Percentiles rank a stretch among this genome's conserved stretches.
Evolutionary conservation across 2,113 vertebrate genomes (phyloP).

Genomic region (Phylloscopus whistleri): DNA sequence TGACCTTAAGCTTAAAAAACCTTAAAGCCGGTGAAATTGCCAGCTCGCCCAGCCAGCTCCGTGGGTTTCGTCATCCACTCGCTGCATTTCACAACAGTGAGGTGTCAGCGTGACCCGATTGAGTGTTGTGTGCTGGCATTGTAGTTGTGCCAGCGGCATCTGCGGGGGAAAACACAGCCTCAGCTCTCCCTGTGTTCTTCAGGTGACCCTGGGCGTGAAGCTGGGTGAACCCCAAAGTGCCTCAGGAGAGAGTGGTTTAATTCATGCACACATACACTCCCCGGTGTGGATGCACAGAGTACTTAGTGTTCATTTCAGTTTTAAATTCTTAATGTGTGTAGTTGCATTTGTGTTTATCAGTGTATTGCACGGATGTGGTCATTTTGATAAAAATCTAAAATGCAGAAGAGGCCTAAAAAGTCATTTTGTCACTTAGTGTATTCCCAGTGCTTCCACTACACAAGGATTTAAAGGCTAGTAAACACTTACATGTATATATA

Average conservation of each 20-base stretch:
- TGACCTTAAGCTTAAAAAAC: background rate
- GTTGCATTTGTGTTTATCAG: background rate
- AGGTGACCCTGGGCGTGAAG: background rate
- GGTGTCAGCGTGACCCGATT: background rate
- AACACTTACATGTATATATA: background rate
- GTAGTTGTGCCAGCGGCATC: background rate
- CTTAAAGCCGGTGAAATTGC: background rate
- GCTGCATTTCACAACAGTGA: background rate
- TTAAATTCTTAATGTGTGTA: background rate
- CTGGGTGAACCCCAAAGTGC: background rate
- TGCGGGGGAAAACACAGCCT: background rate
- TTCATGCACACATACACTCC: rapidly evolving
- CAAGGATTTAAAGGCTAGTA: background rate
- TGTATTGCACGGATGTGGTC: rapidly evolving
- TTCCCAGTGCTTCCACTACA: background rate
- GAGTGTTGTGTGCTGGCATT: background rate
- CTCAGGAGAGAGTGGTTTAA: background rate
- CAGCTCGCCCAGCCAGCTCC: background rate
- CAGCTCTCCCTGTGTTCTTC: background rate
- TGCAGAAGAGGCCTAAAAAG: background rate
- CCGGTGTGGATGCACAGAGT: background rate
- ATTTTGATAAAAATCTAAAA: background rate
- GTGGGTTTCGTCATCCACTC: background rate
- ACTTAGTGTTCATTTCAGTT: background rate
- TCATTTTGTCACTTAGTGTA: background rate